Conservation (phyloP, 2,888 invertebrate genomes). For the Adelognathus sp. region DNA sequence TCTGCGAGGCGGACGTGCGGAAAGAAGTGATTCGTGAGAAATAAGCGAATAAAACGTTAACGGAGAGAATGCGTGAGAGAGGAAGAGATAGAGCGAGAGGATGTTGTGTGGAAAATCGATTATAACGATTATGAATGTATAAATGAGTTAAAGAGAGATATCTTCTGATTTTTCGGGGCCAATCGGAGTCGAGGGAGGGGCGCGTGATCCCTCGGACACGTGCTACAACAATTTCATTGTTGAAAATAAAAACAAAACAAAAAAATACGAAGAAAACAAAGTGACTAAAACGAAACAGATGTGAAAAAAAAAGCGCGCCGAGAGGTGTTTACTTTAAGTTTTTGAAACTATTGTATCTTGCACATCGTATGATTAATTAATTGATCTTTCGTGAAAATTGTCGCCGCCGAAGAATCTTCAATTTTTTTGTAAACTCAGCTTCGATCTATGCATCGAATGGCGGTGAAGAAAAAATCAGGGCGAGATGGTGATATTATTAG, state of each 20-base stretch:
- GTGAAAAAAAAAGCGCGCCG: constrained; percentile 28
- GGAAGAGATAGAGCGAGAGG: constrained; percentile 7
- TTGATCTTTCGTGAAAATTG: constrained; percentile 3
- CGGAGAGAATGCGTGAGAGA: constrained; percentile 39
- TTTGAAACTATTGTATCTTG: not conserved
- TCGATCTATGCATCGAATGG: constrained; percentile 1
- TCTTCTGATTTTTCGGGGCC: constrained; percentile 77
- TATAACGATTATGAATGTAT: constrained; percentile 40
- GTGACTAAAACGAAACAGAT: not conserved
- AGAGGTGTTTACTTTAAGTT: constrained; percentile 52
- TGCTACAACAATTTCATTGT: constrained; percentile 57
- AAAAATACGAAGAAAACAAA: constrained; percentile 30
- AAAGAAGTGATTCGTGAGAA: constrained; percentile 29
- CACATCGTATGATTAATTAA: not conserved
- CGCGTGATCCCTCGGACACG: constrained; percentile 55
- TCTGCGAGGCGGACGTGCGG: constrained; percentile 38
- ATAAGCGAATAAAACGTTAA: constrained; percentile 15
- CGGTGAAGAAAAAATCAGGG: not conserved
- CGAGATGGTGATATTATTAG: not conserved
- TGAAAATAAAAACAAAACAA: constrained; percentile 33
- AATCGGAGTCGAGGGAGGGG: constrained; percentile 69
- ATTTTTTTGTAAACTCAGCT: not conserved
- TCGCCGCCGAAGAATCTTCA: not conserved
- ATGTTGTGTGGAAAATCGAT: constrained; percentile 28
- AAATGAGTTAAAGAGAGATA: constrained; percentile 59